Evolutionary conservation across 1,140 invertebrate species (phyloP).

Genomic region (Caenorhabditis tropicalis): DNA sequence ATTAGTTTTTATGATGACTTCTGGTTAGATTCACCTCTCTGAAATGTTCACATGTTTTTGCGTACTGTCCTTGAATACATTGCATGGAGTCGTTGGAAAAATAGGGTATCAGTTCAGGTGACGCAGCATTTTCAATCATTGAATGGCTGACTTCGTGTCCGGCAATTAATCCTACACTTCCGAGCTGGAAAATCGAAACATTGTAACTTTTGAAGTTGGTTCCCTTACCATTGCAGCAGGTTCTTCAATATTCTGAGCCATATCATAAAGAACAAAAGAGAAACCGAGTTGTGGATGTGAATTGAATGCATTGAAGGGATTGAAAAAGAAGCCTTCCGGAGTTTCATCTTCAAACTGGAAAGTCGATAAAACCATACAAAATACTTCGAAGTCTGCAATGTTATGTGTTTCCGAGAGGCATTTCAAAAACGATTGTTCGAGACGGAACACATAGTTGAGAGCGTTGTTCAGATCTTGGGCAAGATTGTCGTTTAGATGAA

Average conservation of each 20-base stretch:
- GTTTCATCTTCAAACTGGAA: background rate
- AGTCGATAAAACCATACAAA: background rate
- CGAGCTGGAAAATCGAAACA: background rate
- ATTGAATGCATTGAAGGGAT: background rate
- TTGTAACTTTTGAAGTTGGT: background rate
- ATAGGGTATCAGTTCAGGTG: background rate
- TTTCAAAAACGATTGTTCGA: background rate
- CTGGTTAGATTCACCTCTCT: background rate
- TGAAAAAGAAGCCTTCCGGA: background rate
- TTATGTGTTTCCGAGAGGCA: background rate
- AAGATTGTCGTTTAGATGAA: background rate
- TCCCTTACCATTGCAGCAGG: background rate
- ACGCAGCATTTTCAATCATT: background rate
- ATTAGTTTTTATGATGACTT: background rate
- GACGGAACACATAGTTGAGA: background rate
- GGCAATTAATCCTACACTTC: background rate
- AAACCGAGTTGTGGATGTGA: background rate
- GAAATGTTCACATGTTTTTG: background rate
- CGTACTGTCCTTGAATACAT: background rate
- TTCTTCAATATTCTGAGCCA: background rate
- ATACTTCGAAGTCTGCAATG: background rate
- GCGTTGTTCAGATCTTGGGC: background rate
- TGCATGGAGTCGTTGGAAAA: background rate
- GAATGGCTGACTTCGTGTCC: conserved; percentile 5
- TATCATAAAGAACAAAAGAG: background rate